phyloP scores from a whole-genome alignment of 2,797 vertebrate species.

The Pseudomugil tenellus region DNA sequence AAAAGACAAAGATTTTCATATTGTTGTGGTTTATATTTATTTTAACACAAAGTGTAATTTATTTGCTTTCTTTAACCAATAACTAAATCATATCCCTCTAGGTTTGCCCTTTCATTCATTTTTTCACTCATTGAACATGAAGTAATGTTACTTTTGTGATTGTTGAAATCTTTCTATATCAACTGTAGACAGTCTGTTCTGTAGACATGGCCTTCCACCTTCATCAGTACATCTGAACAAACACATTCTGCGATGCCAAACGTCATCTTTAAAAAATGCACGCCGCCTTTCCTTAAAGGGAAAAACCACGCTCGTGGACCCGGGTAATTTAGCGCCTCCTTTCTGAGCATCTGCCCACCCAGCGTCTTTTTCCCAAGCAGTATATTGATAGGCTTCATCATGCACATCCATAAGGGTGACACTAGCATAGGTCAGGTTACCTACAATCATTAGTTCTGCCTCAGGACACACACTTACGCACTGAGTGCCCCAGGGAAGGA shows the following conservation, averaged over 20 bases:
- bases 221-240: constrained; percentile 33
- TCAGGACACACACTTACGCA: constrained; percentile 51
- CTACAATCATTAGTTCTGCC: constrained; percentile 75
- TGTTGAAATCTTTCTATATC: constrained; percentile 10
- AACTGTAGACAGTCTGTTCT: constrained; percentile 11
- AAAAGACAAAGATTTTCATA: constrained; percentile 26
- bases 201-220: constrained; percentile 24
- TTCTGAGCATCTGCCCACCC: constrained; percentile 66
- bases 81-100: background rate
- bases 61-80: background rate
- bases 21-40: background rate
- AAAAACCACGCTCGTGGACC: constrained; percentile 24
- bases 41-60: background rate
- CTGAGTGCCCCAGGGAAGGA: constrained; percentile 43
- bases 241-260: constrained; percentile 47
- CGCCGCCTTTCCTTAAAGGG: constrained; percentile 5
- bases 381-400: constrained; percentile 72
- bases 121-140: background rate
- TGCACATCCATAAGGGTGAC: constrained; percentile 66
- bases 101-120: background rate
- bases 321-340: constrained; percentile 43
- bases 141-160: background rate
- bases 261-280: constrained; percentile 26
- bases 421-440: constrained; percentile 75
- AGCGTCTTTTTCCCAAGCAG: constrained; percentile 34